Conservation (phyloP, 1,140 invertebrate species). For the Hycleus cichorii region DNA sequence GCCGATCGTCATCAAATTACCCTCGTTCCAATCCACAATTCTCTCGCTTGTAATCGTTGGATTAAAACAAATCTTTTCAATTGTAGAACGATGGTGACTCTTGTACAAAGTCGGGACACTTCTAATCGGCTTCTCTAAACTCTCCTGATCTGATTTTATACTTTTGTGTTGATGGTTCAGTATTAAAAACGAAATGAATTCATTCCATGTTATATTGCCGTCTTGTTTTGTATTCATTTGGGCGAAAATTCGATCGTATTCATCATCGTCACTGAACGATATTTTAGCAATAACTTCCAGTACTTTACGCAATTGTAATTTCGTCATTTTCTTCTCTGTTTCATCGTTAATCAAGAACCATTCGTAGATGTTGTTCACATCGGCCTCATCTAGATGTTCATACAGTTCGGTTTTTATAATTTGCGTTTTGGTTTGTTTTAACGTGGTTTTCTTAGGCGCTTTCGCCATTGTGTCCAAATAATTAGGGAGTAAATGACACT, state of each 20-base stretch:
- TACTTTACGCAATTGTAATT: conserved; percentile 7
- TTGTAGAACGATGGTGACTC: conserved; percentile 53
- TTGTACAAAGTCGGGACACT: conserved; percentile 47
- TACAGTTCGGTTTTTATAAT: conserved; percentile 9
- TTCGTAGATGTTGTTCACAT: conserved; percentile 20
- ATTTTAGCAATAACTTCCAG: conserved; percentile 19
- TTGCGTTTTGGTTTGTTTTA: too few species aligned
- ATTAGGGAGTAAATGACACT: too few species aligned
- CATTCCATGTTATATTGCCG: conserved; percentile 56
- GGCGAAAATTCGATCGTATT: too few species aligned
- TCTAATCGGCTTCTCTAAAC: conserved; percentile 52
- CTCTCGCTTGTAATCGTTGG: conserved; percentile 46
- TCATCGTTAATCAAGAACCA: conserved; percentile 7
- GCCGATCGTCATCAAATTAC: conserved; percentile 58
- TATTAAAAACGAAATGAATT: conserved; percentile 58
- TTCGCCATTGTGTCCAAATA: too few species aligned
- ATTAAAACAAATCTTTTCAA: conserved; percentile 53
- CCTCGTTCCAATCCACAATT: conserved; percentile 47
- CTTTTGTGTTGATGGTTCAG: conserved; percentile 57
- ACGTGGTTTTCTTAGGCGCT: too few species aligned
- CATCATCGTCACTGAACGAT: conserved; percentile 13
- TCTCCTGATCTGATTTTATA: conserved; percentile 38
- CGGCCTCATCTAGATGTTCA: conserved; percentile 18
- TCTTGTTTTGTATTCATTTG: conserved; percentile 33
- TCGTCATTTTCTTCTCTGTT: conserved; percentile 12